Base-by-base conservation (phyloP, 2,113 vertebrate genomes). In the Octodon degus region DNA sequence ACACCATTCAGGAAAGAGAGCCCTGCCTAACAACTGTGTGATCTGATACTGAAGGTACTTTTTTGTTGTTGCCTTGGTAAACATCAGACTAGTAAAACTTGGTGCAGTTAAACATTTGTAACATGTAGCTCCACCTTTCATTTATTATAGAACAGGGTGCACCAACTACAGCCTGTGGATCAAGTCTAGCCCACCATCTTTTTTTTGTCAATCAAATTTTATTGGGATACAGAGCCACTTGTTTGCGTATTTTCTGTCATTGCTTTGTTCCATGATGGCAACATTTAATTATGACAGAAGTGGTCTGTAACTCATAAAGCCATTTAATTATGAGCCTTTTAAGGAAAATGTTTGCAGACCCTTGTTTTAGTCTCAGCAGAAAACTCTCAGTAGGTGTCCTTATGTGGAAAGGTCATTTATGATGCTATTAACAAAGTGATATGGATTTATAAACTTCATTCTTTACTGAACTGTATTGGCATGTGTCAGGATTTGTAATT, bases 371-470 rank as follows among this genome's bases (percentile, higher is more conserved):
- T 37, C n/a, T 68, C 50, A 84, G 19, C n/a, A 91, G 87, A 95
- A 94, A 55, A 70, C 43, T 87, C 50, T 95, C n/a, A 55, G 43
- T 80, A 83, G 76, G 13, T n/a, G 62, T 79, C 83, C 2, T 40
- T 27, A 0, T 60, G 25, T 65, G 30, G 67, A 68, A 79, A 60
- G 53, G 47, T 37, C 30, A 79, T 32, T 65, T 77, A 62, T 19
- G 72, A 40, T 82, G 91, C 27, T 92, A 74, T 34, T 34, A 77
- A 85, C 13, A 60, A 72, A 72, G 32, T 10, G 43, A 58, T 47
- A 19, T 62, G 86, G 19, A 77, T 94, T 92, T 91, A 40, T 79
- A 96, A 91, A 80, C 82, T 37, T 84, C 37, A 50, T 84, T 86
- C 76, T 86, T 55, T 32, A 34, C 37, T 86, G 65, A 91, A 58